Evolutionary conservation across 2,797 vertebrate species (phyloP).

Genomic region (Clamator glandarius): DNA sequence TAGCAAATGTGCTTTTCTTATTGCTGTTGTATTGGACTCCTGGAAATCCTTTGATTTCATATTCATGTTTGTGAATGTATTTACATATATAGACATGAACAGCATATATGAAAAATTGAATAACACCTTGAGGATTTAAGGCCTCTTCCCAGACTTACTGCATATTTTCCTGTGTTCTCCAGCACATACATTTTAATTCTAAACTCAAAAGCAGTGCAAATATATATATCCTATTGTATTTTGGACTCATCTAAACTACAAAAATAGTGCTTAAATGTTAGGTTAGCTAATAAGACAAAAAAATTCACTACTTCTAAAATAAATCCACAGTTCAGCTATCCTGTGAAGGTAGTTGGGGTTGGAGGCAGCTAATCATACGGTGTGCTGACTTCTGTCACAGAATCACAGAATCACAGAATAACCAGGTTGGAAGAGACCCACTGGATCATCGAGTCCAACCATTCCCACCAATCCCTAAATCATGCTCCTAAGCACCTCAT

Average conservation of each 20-base stretch:
- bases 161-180: background rate
- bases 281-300: background rate
- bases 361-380: background rate
- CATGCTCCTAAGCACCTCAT: too few relatives aligned
- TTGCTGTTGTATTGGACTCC: background rate
- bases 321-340: background rate
- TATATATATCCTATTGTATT: background rate
- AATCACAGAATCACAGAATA: too few relatives aligned
- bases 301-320: background rate
- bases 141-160: background rate
- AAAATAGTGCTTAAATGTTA: background rate
- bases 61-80: background rate
- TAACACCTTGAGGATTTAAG: background rate
- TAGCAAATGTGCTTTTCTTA: background rate
- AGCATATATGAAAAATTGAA: background rate
- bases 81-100: background rate
- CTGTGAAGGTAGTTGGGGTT: background rate
- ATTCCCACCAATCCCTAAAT: too few relatives aligned
- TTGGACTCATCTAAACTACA: background rate
- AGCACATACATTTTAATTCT: background rate
- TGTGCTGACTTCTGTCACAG: background rate
- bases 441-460: too few relatives aligned
- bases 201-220: background rate
- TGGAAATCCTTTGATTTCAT: background rate
- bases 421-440: too few relatives aligned